Evolutionary conservation across 2,797 vertebrate species (phyloP).

Genomic region (Myoxocephalus aenaeus): DNA sequence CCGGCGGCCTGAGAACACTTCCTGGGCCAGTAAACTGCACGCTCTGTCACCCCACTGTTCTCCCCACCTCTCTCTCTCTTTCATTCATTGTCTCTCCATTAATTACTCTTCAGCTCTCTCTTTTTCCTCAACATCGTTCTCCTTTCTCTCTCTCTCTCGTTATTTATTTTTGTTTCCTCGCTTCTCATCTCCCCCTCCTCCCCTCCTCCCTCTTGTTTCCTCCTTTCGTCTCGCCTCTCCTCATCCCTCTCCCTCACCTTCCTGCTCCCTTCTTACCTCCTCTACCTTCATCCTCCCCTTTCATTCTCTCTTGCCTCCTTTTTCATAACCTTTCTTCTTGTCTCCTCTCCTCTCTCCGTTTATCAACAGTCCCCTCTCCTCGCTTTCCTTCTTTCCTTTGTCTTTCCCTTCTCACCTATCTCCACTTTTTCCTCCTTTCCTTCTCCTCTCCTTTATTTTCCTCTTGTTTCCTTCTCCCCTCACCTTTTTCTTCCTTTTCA

Average conservation of each 20-base stretch:
- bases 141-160: constrained; percentile 9
- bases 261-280: neutral
- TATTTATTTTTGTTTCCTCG: neutral
- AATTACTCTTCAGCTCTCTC: constrained; percentile 40
- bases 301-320: neutral
- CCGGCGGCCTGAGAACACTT: constrained; percentile 82
- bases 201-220: no score
- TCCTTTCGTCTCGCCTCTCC: neutral
- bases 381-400: neutral
- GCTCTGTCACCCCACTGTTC: constrained; percentile 71
- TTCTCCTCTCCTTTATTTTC: neutral
- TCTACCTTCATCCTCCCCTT: no score
- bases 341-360: neutral
- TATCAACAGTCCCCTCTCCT: no score
- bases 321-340: no score
- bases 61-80: constrained; percentile 35
- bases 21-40: constrained; percentile 77
- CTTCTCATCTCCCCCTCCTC: neutral
- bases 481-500: no score
- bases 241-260: no score
- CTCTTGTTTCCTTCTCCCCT: no score
- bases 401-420: neutral
- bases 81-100: constrained; percentile 49
- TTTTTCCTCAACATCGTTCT: constrained; percentile 13
- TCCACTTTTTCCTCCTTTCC: neutral